A percentile compares a stretch with the other conserved stretches of the same genome.
Conservation (phyloP, 1,140 invertebrate genomes). For the Watersipora subatra region DNA sequence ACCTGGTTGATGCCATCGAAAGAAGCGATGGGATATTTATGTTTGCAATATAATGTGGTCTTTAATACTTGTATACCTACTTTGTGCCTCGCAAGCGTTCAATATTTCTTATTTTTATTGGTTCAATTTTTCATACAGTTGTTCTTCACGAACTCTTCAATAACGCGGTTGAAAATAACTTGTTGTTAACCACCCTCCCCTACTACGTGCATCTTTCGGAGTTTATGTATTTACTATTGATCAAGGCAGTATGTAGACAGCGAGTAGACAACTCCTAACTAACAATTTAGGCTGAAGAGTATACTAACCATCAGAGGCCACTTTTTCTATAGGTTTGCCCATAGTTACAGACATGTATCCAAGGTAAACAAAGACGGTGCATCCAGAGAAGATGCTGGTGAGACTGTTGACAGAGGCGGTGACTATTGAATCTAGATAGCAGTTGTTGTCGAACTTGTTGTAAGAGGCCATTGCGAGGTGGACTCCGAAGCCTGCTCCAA, state of each 20-base stretch:
- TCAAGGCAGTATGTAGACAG: background rate
- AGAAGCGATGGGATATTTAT: too few species aligned
- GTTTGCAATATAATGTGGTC: too few species aligned
- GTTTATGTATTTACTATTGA: too few species aligned
- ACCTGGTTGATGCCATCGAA: too few species aligned
- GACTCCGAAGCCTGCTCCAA: constrained; percentile 80
- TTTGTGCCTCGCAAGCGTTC: too few species aligned
- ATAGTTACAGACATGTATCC: constrained; percentile 65
- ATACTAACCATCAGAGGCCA: background rate
- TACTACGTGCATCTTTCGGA: too few species aligned
- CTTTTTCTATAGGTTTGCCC: background rate
- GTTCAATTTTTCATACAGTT: too few species aligned
- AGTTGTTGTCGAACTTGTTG: constrained; percentile 74
- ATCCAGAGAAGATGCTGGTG: constrained; percentile 80
- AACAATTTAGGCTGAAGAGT: background rate
- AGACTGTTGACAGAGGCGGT: constrained; percentile 59
- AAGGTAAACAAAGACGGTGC: constrained; percentile 83
- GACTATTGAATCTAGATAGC: constrained; percentile 56
- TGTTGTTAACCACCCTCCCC: too few species aligned
- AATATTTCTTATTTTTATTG: too few species aligned
- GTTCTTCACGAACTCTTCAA: too few species aligned
- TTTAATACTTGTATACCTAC: too few species aligned
- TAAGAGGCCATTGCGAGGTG: constrained; percentile 78
- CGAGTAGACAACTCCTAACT: background rate
- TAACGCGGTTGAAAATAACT: too few species aligned